These are phyloP conservation scores for Synanthedon myopaeformis DNA, from an alignment of 2,888 invertebrate species.

Conservation along the genomic window DNA sequence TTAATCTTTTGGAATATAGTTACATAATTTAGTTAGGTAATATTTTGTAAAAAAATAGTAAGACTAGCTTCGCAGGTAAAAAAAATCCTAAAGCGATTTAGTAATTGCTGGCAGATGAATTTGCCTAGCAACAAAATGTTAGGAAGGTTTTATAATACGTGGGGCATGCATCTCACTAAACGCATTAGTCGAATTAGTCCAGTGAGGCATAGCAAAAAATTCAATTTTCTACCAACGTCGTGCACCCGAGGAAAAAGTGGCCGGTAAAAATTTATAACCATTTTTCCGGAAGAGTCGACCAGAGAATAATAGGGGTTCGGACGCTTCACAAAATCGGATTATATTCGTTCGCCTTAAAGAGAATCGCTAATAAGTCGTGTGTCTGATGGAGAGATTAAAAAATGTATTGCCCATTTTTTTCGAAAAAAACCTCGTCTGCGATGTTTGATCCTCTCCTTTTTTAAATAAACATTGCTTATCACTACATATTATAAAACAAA, in stretches of 20 bases:
- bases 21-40: too few relatives aligned
- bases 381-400: conserved; percentile 4
- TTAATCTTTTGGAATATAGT: too few relatives aligned
- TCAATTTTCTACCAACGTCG: conserved; percentile 58
- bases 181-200: conserved; percentile 65
- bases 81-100: too few relatives aligned
- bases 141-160: conserved; percentile 4
- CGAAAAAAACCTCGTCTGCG: not conserved
- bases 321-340: conserved; percentile 54
- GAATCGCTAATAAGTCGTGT: conserved; percentile 33
- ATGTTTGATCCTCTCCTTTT: too few relatives aligned
- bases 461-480: too few relatives aligned
- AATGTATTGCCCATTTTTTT: not conserved
- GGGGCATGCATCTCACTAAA: conserved; percentile 52
- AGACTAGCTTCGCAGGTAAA: too few relatives aligned
- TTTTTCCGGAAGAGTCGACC: conserved; percentile 42
- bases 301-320: conserved; percentile 39
- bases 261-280: conserved; percentile 58
- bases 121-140: conserved; percentile 12
- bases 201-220: conserved; percentile 61
- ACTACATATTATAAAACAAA: too few relatives aligned
- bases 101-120: too few relatives aligned
- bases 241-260: conserved; percentile 40
- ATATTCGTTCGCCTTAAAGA: conserved; percentile 36
- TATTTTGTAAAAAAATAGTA: too few relatives aligned